Base-by-base conservation (phyloP, 2,888 invertebrate genomes). In the Ormyrus thymus region DNA sequence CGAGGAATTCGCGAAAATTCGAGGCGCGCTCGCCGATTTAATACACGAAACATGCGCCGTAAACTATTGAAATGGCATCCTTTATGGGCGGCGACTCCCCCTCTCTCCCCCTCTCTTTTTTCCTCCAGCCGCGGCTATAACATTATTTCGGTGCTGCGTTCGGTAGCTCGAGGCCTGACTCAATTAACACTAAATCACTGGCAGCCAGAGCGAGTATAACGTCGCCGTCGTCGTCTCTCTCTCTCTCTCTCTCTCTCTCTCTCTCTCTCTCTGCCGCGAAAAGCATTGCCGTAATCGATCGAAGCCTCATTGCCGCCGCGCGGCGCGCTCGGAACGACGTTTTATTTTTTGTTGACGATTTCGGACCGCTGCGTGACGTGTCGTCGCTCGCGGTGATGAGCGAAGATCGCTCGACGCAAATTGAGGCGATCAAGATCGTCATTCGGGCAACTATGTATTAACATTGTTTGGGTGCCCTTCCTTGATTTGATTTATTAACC, bases 121-220 rank as follows among this genome's bases (percentile, higher is more conserved):
- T 29, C 4, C 4, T 29, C 29, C 29, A 29, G 29, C 29, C 29
- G 29, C 29, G 29, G 29, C 29, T 29, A 29, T 29, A 29, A 29
- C 29, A 29, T 29, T 29, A 29, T 29, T 29, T 29, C 29, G 29
- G 29, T 29, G 29, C 29, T 29, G 29, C 29, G 29, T 48, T 13
- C 64, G 65, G 73, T 61, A 55, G 68, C 68, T 69, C 58, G 62
- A 53, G 64, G 69, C 43, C 55, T 73, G 58, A 72, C 79, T 80
- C 83, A 82, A 83, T 83, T 83, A 82, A 80, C 83, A 81, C 78
- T 81, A 81, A 82, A 82, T 83, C 82, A 78, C 77, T 51, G 48
- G 11, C 8, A 56, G 56, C 13, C 10, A 46, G 65, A 13, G 29
- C 8, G 56, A 43, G 15, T 46, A 53, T 55, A 43, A 64, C 50